Base-by-base conservation (phyloP, 2,113 vertebrate species). In the Gracilinanus agilis region DNA sequence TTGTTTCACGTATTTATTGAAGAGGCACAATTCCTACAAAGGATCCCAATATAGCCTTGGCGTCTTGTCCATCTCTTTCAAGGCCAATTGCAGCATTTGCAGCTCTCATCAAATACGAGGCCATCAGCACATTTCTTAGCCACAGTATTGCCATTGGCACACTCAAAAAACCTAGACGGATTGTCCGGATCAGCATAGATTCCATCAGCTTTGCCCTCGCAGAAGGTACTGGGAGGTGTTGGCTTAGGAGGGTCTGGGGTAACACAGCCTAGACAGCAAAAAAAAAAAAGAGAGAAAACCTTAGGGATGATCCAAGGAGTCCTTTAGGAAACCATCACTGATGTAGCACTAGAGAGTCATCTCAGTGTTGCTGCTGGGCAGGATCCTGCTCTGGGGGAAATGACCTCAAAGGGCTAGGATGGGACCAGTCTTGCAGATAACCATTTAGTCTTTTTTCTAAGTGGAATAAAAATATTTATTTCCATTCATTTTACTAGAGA, bases 81-180 rank as follows among this genome's bases (percentile, higher is more conserved):
- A 83, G 98, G 98, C 97, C 97, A 99, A 97, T 98, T 91, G 95
- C 98, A 99, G 94, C 98, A 99, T 97, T 99, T 98, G 97, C 98
- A 99, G 93, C 90, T 94, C 56, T 99, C 98, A 44, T 93, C 91
- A 96, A 96, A 99, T 93, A 99, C 97, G 90, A 99, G 98, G 54
- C 98, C 98, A 0, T 98, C 94, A 92, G 98, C 98, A 96, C 99
- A 99, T 44, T 6, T 96, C 53, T 98, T 98, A 83, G 98, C 92
- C 96, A 98, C 98, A 3, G 98, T 98, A 95, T 97, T 97, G 54
- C 98, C 99, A 23, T 92, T 92, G 95, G 92, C 98, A 95, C 99
- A 99, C 92, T 99, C 98, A 96, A 98, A 99, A 96, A 97, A 99
- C 44, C 98, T 98, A 94, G 34, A 97, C 29, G 75, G 75, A 54